Base-by-base conservation (phyloP, 2,113 vertebrate genomes). In the Salvator merianae region DNA sequence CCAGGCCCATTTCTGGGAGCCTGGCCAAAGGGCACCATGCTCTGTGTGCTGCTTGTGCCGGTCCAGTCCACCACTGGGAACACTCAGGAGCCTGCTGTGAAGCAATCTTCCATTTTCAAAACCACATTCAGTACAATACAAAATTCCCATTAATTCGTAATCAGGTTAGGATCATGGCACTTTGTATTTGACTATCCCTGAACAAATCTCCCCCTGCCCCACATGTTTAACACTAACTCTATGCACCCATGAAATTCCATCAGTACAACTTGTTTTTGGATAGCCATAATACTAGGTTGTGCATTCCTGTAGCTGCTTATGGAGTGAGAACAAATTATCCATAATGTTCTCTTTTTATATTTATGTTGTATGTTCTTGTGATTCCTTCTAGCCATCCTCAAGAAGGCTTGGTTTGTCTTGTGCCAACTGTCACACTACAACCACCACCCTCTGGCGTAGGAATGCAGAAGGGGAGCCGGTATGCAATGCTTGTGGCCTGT, bases 401-500 rank as follows among this genome's bases (percentile, higher is more conserved):
- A 96, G 99, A 74, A 96, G 99, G 86, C 97, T 99, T 88, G 99
- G 99, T 68, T 92, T 99, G 90, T 98, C 98, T 79, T 99, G 99
- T 93, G 98, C 99, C 65, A 99, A 99, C 90, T 99, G 99, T 93
- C 98, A 99, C 88, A 99, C 99, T 80, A 98, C 98, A 75, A 99
- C 98, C 63, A 99, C 99, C 81, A 99, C 99, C 40, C 90, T 99
- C 92, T 99, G 99, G 99, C 98, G 99, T 92, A 97, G 99, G 86
- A 99, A 99, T 2, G 98, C 98, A 0, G 99, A 99, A 91, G 99
- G 99, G 0, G 99, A 99, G 90, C 99, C 98, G 0, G 99, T 99
- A 93, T 99, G 99, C 92, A 99, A 99, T 1, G 99, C 99, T 2
- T 99, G 99, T 0, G 99, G 99, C 30, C 97, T 99, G 87, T 99